Evolutionary conservation across 2,113 vertebrate species (phyloP).

Genomic region (Aegotheles bennettii): DNA sequence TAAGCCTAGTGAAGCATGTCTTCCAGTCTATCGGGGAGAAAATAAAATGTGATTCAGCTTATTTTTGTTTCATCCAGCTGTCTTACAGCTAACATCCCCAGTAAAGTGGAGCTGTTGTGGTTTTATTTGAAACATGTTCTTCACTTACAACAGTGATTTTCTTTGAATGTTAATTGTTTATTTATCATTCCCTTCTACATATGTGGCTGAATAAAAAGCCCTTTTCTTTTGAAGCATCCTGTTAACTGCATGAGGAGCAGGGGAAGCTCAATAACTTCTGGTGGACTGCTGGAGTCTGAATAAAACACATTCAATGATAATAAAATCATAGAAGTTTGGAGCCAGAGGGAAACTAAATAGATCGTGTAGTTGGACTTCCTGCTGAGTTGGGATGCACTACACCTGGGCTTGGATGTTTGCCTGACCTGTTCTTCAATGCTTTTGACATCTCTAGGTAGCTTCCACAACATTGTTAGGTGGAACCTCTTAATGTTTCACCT

Average conservation of each 20-base stretch:
- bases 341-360: not conserved
- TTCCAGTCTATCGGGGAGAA: not conserved
- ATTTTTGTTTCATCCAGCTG: not conserved
- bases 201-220: not conserved
- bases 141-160: not conserved
- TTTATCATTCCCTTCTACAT: not conserved
- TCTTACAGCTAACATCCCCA: not conserved
- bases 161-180: not conserved
- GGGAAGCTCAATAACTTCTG: not conserved
- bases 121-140: not conserved
- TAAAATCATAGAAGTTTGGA: not conserved
- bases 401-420: not conserved
- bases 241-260: not conserved
- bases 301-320: not conserved
- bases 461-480: not conserved
- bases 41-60: not conserved
- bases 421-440: fast-evolving
- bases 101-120: not conserved
- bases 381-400: not conserved
- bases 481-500: not conserved
- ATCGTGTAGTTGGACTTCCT: not conserved
- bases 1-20: not conserved
- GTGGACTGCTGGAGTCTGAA: not conserved
- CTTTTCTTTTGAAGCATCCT: not conserved
- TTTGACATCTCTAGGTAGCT: not conserved